Conservation (phyloP, 2,888 invertebrate genomes). For the Amiota mariae region DNA sequence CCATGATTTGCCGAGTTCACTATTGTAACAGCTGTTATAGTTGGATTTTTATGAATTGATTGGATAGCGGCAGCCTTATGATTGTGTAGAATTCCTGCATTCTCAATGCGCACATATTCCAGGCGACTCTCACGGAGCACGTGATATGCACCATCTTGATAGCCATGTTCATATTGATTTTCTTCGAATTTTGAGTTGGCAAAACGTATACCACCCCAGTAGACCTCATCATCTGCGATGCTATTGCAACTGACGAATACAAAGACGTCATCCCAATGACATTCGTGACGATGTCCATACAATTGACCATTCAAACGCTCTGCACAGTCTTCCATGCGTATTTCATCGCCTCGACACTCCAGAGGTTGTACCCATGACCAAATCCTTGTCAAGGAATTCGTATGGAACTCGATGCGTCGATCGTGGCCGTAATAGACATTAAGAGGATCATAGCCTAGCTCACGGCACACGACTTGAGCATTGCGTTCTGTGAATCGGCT, state of each 20-base stretch:
- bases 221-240: slow-evolving; percentile 77
- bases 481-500: slow-evolving; percentile 95
- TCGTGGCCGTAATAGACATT: slow-evolving; percentile 92
- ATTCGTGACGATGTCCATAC: slow-evolving; percentile 87
- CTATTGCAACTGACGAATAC: slow-evolving; percentile 94
- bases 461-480: slow-evolving; percentile 95
- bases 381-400: slow-evolving; percentile 88
- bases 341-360: slow-evolving; percentile 86
- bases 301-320: slow-evolving; percentile 92
- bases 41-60: slow-evolving; percentile 89
- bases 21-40: slow-evolving; percentile 86
- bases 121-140: slow-evolving; percentile 84
- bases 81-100: slow-evolving; percentile 96
- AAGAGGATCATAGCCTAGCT: slow-evolving; percentile 90
- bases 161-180: slow-evolving; percentile 84
- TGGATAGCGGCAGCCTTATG: slow-evolving; percentile 95
- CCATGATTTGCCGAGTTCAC: slow-evolving; percentile 91
- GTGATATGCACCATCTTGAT: slow-evolving; percentile 88
- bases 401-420: slow-evolving; percentile 89
- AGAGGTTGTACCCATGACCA: slow-evolving; percentile 97
- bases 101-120: slow-evolving; percentile 86
- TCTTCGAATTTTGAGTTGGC: slow-evolving; percentile 92
- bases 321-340: slow-evolving; percentile 86
- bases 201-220: slow-evolving; percentile 98
- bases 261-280: slow-evolving; percentile 91